phyloP scores from a whole-genome alignment of 2,113 vertebrate species.

The Stegastes partitus region DNA sequence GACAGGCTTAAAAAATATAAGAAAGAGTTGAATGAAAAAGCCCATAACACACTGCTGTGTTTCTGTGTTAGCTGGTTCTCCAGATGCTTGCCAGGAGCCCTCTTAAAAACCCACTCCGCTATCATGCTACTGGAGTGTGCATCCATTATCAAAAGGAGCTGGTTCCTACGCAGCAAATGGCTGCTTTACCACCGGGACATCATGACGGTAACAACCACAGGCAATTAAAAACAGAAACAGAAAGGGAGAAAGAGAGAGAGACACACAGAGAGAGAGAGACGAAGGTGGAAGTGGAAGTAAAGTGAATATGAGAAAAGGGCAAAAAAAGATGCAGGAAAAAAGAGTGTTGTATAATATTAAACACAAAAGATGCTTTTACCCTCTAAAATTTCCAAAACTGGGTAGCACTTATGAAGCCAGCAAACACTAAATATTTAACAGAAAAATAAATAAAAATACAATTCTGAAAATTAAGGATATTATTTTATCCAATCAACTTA shows the following conservation, averaged over 20 bases:
- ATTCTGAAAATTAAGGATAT: too few species aligned
- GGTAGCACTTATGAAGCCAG: too few species aligned
- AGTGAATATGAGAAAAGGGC: background rate
- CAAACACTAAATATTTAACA: too few species aligned
- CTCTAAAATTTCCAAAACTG: too few species aligned
- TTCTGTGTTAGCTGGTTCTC: conserved; percentile 27
- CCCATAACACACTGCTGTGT: background rate
- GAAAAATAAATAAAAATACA: too few species aligned
- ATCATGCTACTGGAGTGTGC: conserved; percentile 42
- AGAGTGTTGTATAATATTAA: background rate
- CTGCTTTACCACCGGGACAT: conserved; percentile 33
- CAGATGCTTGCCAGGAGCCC: conserved; percentile 37
- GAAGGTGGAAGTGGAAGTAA: background rate
- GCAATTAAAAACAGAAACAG: background rate
- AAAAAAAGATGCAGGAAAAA: too few species aligned
- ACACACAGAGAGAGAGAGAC: background rate
- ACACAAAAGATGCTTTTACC: background rate
- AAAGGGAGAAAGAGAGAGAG: background rate
- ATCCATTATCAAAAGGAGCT: conserved; percentile 67
- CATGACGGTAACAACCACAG: conserved; percentile 8
- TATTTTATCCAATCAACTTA: too few species aligned
- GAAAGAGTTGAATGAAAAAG: background rate
- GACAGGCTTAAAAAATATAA: background rate
- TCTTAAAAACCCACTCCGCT: conserved; percentile 42
- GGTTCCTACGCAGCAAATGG: conserved; percentile 56